These are phyloP conservation scores for Montipora foliosa DNA, from an alignment of 64 coral and sea anemone genomes.

Conservation along the genomic window DNA sequence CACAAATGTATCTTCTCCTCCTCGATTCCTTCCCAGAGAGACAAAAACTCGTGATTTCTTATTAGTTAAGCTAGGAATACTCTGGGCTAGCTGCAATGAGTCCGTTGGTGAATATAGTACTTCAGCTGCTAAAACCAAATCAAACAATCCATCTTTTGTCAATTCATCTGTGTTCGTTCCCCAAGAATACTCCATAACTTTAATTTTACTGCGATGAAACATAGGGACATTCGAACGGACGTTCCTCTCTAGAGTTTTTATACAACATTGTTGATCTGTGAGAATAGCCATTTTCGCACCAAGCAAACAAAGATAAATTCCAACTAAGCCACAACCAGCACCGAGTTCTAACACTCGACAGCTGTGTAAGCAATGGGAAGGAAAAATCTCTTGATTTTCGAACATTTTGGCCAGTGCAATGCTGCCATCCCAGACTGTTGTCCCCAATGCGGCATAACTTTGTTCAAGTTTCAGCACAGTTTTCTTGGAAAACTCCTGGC, in stretches of 20 bases:
- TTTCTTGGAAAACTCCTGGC: neutral
- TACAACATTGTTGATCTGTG: conserved; percentile 85
- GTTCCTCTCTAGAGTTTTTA: conserved; percentile 81
- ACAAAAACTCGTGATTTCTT: conserved; percentile 74
- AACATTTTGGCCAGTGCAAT: conserved; percentile 98
- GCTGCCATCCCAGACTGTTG: conserved; percentile 97
- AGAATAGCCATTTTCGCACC: conserved; percentile 78
- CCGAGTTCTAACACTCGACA: conserved; percentile 85
- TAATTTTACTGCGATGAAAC: conserved; percentile 25
- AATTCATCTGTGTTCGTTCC: conserved; percentile 61
- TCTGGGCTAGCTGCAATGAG: conserved; percentile 77
- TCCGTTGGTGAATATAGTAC: conserved; percentile 86
- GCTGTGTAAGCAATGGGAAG: conserved; percentile 33
- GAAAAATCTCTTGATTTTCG: conserved; percentile 73
- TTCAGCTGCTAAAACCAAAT: conserved; percentile 93
- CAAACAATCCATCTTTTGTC: conserved; percentile 70
- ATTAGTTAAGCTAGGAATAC: conserved; percentile 67
- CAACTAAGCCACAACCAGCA: conserved; percentile 92
- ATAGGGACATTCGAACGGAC: conserved; percentile 61
- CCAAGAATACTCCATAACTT: conserved; percentile 84
- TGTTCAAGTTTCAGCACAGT: conserved; percentile 71
- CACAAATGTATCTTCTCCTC: conserved; percentile 81
- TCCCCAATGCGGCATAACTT: conserved; percentile 83
- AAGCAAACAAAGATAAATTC: conserved; percentile 81
- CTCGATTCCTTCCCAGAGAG: conserved; percentile 95